Percentiles rank a stretch among this genome's conserved stretches.
These are phyloP conservation scores for Catamblyrhynchus diadema DNA, from an alignment of 2,797 vertebrate species.

Conservation along the genomic window DNA sequence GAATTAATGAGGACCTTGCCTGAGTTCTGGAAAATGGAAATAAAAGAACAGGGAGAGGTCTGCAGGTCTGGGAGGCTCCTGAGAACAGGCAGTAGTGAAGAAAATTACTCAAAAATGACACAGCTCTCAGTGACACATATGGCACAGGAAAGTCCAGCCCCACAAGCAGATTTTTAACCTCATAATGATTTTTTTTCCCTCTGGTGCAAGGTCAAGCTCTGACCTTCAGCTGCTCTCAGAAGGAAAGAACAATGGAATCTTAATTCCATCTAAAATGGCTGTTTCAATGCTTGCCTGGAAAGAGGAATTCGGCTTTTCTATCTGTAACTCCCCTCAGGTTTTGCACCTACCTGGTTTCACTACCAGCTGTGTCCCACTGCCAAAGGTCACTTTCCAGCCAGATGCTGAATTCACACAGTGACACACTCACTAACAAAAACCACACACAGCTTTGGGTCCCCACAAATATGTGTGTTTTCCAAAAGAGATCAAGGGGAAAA, in stretches of 20 bases:
- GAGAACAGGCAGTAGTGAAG: neutral
- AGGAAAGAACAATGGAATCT: neutral
- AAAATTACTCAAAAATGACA: accelerated
- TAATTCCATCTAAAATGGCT: neutral
- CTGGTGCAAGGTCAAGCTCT: neutral
- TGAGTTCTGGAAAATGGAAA: neutral
- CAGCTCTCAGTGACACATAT: neutral
- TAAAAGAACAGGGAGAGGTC: neutral
- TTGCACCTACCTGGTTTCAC: neutral
- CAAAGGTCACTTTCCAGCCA: neutral
- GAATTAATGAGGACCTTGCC: neutral
- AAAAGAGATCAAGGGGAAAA: neutral
- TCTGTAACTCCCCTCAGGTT: neutral
- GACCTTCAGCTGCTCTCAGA: neutral
- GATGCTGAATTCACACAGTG: neutral
- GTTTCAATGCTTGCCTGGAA: neutral
- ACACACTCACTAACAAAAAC: neutral
- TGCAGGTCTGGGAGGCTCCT: neutral
- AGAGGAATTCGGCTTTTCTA: neutral
- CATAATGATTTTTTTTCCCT: neutral
- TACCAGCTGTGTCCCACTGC: neutral
- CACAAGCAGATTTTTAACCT: neutral
- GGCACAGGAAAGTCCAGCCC: neutral
- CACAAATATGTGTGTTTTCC: neutral
- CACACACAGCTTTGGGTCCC: neutral